Conservation (phyloP, 2,888 invertebrate species). For the Blastobasis adustella region DNA sequence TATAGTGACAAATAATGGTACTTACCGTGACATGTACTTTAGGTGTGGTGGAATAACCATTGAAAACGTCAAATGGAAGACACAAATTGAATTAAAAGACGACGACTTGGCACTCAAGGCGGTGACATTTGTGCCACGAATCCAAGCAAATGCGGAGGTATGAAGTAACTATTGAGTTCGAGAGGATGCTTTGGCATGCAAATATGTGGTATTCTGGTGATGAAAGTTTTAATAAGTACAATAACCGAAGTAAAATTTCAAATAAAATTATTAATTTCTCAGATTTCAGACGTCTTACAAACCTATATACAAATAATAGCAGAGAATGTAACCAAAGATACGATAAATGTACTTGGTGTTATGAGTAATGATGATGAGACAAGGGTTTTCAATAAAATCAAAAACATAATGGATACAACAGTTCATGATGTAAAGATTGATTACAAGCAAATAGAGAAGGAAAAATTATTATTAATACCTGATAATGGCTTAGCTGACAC, state of each 20-base stretch:
- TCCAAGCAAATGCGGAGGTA: slow-evolving; percentile 21
- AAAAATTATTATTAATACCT: slow-evolving; percentile 10
- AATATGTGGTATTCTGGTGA: too few relatives aligned
- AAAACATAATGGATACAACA: neutral
- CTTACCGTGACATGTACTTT: neutral
- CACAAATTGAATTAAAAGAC: slow-evolving; percentile 16
- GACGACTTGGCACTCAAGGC: slow-evolving; percentile 18
- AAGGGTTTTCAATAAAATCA: slow-evolving; percentile 10
- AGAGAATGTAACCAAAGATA: slow-evolving; percentile 26
- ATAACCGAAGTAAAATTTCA: too few relatives aligned
- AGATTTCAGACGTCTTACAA: slow-evolving; percentile 23
- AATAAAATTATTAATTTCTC: too few relatives aligned
- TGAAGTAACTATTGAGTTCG: slow-evolving; percentile 12
- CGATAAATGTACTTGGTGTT: slow-evolving; percentile 22
- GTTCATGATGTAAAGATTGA: slow-evolving; percentile 13
- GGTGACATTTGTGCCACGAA: slow-evolving; percentile 28
- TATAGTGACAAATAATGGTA: neutral
- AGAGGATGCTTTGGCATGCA: too few relatives aligned
- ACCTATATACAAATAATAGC: slow-evolving; percentile 28
- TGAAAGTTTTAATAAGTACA: too few relatives aligned
- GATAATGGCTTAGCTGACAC: slow-evolving; percentile 10
- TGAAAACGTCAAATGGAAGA: slow-evolving; percentile 26
- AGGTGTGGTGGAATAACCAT: slow-evolving; percentile 43
- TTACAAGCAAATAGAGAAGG: slow-evolving; percentile 12
- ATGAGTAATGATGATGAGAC: slow-evolving; percentile 8